Evolutionary conservation across 2,888 invertebrate species (phyloP).

Genomic region (Andrena minutula): DNA sequence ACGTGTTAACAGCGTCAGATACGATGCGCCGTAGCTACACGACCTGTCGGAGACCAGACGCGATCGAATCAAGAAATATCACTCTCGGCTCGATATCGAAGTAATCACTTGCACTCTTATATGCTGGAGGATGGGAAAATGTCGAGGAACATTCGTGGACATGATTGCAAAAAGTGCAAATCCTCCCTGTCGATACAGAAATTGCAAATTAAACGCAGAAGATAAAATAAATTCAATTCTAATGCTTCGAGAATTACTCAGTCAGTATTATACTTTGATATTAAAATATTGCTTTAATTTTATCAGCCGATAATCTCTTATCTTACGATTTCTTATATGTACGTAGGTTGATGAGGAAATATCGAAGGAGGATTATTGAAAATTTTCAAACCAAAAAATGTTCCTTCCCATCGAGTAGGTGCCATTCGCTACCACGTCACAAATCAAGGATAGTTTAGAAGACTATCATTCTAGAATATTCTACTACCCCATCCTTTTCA

Average conservation of each 20-base stretch:
- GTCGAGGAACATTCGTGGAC: not conserved
- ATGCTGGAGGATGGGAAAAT: not conserved
- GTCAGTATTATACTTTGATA: not conserved
- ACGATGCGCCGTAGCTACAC: slow-evolving; percentile 7
- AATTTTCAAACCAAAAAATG: no score
- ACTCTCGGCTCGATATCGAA: slow-evolving; percentile 7
- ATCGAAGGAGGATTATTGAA: no score
- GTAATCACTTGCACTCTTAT: not conserved
- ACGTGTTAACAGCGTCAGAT: slow-evolving; percentile 25
- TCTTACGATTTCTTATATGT: no score
- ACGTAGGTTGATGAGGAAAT: no score
- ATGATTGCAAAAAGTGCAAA: not conserved
- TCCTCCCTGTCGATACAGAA: not conserved
- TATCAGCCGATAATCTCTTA: no score
- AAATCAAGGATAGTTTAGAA: no score
- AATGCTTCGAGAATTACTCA: no score
- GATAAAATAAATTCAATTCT: not conserved
- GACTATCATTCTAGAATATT: no score
- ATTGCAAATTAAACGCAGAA: not conserved
- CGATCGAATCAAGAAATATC: slow-evolving; percentile 1
- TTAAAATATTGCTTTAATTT: not conserved
- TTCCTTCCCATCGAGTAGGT: no score
- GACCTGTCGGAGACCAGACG: not conserved
- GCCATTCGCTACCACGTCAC: no score
- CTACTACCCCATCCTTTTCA: no score